Evolutionary conservation across 2,113 vertebrate species (phyloP), one percentile per base, ranked within the genome.

Genomic region (Pollachius pollachius): DNA sequence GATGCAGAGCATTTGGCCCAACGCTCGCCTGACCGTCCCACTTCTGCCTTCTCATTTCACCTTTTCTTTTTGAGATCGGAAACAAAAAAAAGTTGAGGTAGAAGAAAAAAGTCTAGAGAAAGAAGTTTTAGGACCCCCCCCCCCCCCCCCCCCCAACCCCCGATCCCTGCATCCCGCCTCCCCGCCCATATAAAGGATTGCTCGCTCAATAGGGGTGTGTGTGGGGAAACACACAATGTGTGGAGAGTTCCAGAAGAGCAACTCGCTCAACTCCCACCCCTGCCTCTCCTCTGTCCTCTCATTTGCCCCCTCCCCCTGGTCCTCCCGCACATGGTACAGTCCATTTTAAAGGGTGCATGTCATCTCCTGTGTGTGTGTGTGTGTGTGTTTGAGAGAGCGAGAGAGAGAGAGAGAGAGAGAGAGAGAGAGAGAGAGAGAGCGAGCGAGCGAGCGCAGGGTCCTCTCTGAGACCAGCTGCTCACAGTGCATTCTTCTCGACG

Each of bases 341-440:
- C 92, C 90, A 82, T 90, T 92, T 90, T 89, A 92, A 92, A 92
- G 85, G 82, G 82, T 86, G 89, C 86, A 87, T 90, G 90, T 91
- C 89, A 89, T 91, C 87, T 84, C 85, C 80, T 77, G 85, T 90
- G 87, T 48, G 41, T 48, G 41, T 48, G 41, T 48, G 41, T 48
- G 41, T 48, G 41, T 48, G 41, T 48, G 41, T 48, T 9, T 48
- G 41, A 12, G 41, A 12, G 41, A 7, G 41, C 2, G 41, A 48
- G 41, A 48, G 41, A 48, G 41, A 41, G 37, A 41, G 37, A 41
- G 37, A 41, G 37, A 41, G 37, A 41, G 37, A 37, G 34, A 37
- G 34, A 37, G 34, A 37, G 34, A 7, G 34, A 7, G 34, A 37
- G 34, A 37, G 34, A 37, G 34, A 37, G 34, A 41, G 37, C 3